Evolutionary conservation across 2,797 vertebrate genomes (phyloP), one percentile per base, ranked within the genome.

Genomic region (Synaphobranchus kaupii): DNA sequence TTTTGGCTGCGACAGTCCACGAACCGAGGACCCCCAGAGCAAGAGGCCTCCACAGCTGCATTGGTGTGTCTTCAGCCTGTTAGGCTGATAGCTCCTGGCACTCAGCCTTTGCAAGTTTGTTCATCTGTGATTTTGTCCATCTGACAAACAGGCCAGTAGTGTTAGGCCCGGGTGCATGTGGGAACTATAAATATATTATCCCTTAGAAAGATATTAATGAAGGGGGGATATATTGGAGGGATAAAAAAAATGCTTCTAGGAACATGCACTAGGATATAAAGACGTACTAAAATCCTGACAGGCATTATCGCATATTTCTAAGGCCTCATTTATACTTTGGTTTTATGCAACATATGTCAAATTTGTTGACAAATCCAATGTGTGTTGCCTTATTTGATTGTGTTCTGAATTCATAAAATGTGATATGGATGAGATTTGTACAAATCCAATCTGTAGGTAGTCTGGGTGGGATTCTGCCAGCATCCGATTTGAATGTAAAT

Each of bases 161-260:
- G 95, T 94, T 89, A 95, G 94, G 95, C 95, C 92, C 91, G 94
- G 44, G 90, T 86, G 91, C 92, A 86, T 68, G 86, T 88, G 88
- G 91, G 91, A 92, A 93, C 94, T 95, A 95, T 91, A 95, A 95
- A 94, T 95, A 96, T 95, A 95, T 94, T 93, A 92, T 89, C 89
- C 88, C 91, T 93, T 92, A 90, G 90, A 93, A 94, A 91, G 93
- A 93, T 88, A 92, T 89, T 90, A 89, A 89, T 90, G 89, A 90
- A 92, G 25, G 90, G 92, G 92, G 92, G 90, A 85, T 91, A 93
- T 88, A 89, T 39, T 47, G 66, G 90, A 92, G 93, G 90, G 89
- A 90, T 92, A 90, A 83, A 91, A 85, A 92, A 25, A 54, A 13
- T 54, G 52, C 10, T 54, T 88, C 88, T 54, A 34, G 89, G 25